Conservation (phyloP, 2,888 invertebrate genomes). For the Lapara coniferarum region DNA sequence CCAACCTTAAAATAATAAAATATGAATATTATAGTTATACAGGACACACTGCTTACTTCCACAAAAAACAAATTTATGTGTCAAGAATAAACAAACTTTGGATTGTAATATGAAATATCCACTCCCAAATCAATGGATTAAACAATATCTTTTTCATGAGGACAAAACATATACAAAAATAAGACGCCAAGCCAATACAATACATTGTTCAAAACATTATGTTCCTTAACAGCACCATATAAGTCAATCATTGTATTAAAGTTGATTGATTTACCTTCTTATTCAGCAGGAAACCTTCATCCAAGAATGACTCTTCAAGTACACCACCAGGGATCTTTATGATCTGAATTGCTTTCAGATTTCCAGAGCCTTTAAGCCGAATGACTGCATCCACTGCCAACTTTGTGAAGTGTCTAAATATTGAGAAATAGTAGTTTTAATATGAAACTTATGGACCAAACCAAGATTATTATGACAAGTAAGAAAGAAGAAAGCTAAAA, state of each 20-base stretch:
- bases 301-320: slow-evolving; percentile 97
- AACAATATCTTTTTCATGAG: too few species aligned
- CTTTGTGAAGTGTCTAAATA: slow-evolving; percentile 91
- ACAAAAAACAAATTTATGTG: too few species aligned
- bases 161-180: too few species aligned
- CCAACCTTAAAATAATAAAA: slow-evolving; percentile 86
- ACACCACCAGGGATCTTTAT: slow-evolving; percentile 98
- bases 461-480: too few species aligned
- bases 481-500: too few species aligned
- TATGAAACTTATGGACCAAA: not conserved
- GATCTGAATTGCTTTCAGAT: slow-evolving; percentile 97
- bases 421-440: not conserved
- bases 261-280: slow-evolving; percentile 86
- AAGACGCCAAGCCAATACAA: too few species aligned
- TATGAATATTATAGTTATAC: too few species aligned
- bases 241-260: not conserved
- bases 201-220: not conserved
- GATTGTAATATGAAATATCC: too few species aligned
- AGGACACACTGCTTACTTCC: too few species aligned
- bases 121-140: too few species aligned
- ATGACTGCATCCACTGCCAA: slow-evolving; percentile 98
- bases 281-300: slow-evolving; percentile 96
- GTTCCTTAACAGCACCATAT: not conserved
- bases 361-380: slow-evolving; percentile 97
- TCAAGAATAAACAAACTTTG: too few species aligned